phyloP scores from a whole-genome alignment of 2,888 invertebrate genomes.

The Perdita meconis region DNA sequence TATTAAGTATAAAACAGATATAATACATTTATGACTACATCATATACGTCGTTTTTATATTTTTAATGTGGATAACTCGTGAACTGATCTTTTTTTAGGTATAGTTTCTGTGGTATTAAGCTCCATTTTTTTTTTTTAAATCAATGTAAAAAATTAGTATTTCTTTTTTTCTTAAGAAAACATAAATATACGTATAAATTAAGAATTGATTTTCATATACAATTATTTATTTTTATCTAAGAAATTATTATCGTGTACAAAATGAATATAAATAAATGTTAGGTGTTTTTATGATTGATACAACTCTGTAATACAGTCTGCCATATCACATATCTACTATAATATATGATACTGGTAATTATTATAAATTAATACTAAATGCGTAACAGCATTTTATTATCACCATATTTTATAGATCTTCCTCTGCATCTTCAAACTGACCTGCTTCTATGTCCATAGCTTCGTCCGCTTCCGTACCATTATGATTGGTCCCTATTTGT shows the following conservation, averaged over 20 bases:
- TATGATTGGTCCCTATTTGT: slow-evolving; percentile 82
- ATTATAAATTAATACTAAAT: slow-evolving; percentile 79
- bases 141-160: slow-evolving; percentile 20
- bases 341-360: slow-evolving; percentile 74
- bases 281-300: slow-evolving; percentile 76
- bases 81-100: too few species aligned
- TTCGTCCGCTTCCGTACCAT: slow-evolving; percentile 83
- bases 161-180: slow-evolving; percentile 33
- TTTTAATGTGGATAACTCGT: slow-evolving; percentile 7
- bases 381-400: slow-evolving; percentile 70
- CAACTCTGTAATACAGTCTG: slow-evolving; percentile 67
- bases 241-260: slow-evolving; percentile 82
- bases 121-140: slow-evolving; percentile 26
- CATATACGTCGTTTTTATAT: slow-evolving; percentile 17
- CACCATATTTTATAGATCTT: slow-evolving; percentile 79
- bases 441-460: slow-evolving; percentile 85
- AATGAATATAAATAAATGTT: slow-evolving; percentile 83
- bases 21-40: slow-evolving; percentile 16
- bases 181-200: slow-evolving; percentile 37
- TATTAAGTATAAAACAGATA: slow-evolving; percentile 35
- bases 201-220: slow-evolving; percentile 57
- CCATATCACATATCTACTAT: slow-evolving; percentile 73
- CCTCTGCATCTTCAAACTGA: slow-evolving; percentile 87
- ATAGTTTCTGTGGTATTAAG: too few species aligned
- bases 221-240: slow-evolving; percentile 78